Evolutionary conservation across 2,113 vertebrate species (phyloP).

Genomic region (Azemiops feae): DNA sequence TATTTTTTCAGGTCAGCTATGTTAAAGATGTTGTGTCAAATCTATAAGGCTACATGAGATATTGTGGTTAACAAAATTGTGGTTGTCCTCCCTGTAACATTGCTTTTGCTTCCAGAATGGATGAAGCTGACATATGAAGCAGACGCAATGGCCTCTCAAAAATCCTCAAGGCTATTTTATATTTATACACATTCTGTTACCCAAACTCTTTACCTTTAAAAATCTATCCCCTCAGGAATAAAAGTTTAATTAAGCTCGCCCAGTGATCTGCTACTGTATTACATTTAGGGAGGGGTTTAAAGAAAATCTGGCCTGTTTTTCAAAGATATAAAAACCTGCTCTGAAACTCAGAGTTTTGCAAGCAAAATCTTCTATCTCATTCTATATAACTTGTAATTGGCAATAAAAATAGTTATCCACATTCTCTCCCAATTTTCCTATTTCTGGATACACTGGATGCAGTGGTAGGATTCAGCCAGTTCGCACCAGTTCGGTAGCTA

Average conservation of each 20-base stretch:
- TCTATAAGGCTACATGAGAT: too few relatives aligned
- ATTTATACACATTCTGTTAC: background rate
- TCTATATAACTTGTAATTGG: background rate
- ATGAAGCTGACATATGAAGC: too few relatives aligned
- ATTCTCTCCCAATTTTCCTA: background rate
- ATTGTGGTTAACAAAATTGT: too few relatives aligned
- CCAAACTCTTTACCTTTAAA: background rate
- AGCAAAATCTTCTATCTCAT: background rate
- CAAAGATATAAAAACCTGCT: background rate
- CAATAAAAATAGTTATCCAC: slow-evolving; percentile 37
- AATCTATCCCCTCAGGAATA: background rate
- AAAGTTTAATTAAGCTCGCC: background rate
- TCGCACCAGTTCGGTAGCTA: too few relatives aligned
- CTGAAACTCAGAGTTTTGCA: background rate
- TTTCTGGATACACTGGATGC: background rate
- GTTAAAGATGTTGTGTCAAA: too few relatives aligned
- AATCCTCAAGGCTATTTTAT: too few relatives aligned
- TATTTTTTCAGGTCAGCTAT: too few relatives aligned
- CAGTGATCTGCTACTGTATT: background rate
- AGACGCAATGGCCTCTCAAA: too few relatives aligned
- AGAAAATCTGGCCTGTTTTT: background rate
- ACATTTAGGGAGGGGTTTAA: background rate
- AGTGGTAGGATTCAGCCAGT: too few relatives aligned
- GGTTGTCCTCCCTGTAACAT: too few relatives aligned
- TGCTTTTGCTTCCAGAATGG: too few relatives aligned